Conservation (phyloP, 2,888 invertebrate species). For the Corbicula japonica region DNA sequence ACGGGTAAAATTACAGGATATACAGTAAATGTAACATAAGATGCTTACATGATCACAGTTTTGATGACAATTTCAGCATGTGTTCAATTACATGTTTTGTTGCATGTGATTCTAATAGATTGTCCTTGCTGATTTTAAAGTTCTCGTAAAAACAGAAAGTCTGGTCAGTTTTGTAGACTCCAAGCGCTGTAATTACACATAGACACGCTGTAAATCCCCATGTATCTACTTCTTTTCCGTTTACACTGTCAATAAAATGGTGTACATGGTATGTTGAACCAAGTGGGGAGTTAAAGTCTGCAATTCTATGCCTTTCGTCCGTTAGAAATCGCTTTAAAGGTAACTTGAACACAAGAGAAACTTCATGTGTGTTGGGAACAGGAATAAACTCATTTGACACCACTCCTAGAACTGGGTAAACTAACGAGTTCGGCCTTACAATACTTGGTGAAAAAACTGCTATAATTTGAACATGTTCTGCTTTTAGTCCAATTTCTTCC, state of each 20-base stretch:
- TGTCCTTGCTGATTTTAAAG: conserved; percentile 18
- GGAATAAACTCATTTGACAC: conserved; percentile 77
- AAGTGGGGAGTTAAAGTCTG: conserved; percentile 10
- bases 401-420: conserved; percentile 81
- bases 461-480: conserved; percentile 76
- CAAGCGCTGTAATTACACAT: conserved; percentile 74
- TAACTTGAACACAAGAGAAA: conserved; percentile 78
- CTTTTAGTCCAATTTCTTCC: conserved; percentile 84
- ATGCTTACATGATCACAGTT: too few species aligned
- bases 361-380: conserved; percentile 79
- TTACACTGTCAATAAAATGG: conserved; percentile 73
- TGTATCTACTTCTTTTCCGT: conserved; percentile 68
- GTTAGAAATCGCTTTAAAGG: conserved; percentile 80
- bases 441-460: conserved; percentile 73
- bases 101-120: conserved; percentile 16
- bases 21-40: too few species aligned
- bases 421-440: conserved; percentile 73
- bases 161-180: conserved; percentile 51
- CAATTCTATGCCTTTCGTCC: conserved; percentile 49
- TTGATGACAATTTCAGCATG: conserved; percentile 19
- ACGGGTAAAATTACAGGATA: too few species aligned
- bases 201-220: conserved; percentile 80
- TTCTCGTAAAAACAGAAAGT: conserved; percentile 41
- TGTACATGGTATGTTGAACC: conserved; percentile 46
- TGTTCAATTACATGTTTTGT: conserved; percentile 14